Conservation (phyloP, 2,888 invertebrate genomes). For the Strigamia maritima region DNA sequence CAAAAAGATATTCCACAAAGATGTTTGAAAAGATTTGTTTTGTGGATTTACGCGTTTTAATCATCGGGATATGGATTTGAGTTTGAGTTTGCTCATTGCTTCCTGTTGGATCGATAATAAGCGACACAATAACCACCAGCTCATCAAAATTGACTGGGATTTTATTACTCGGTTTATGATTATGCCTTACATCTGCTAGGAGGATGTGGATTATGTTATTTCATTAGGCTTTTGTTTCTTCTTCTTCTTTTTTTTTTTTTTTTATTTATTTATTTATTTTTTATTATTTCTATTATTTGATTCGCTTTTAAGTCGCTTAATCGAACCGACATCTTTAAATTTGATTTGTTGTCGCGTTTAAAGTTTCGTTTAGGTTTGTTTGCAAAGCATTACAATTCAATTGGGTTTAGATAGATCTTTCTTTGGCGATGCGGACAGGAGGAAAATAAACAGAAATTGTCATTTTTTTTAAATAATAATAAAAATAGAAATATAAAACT, state of each 20-base stretch:
- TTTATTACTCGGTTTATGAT: slow-evolving; percentile 26
- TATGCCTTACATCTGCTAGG: slow-evolving; percentile 26
- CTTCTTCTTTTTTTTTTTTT: background rate
- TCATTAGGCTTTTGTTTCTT: background rate
- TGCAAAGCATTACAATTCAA: background rate
- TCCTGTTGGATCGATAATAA: slow-evolving; percentile 27
- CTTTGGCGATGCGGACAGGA: background rate
- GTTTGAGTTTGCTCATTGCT: slow-evolving; percentile 11
- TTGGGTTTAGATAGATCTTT: background rate
- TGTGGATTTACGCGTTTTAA: background rate
- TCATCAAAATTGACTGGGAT: slow-evolving; percentile 34
- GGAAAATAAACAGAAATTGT: background rate
- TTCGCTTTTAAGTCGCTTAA: background rate
- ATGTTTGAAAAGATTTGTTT: background rate
- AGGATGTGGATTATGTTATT: slow-evolving; percentile 26
- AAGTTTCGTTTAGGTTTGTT: background rate
- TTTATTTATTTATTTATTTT: background rate
- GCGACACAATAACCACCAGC: slow-evolving; percentile 34
- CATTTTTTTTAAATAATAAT: background rate
- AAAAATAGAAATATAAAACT: background rate
- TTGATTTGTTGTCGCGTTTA: background rate
- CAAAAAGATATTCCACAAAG: background rate
- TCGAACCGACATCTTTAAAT: background rate
- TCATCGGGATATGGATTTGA: slow-evolving; percentile 21
- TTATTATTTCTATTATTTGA: background rate